These are phyloP conservation scores for Malacoraja senta DNA, from an alignment of 2,797 vertebrate species.

Conservation along the genomic window DNA sequence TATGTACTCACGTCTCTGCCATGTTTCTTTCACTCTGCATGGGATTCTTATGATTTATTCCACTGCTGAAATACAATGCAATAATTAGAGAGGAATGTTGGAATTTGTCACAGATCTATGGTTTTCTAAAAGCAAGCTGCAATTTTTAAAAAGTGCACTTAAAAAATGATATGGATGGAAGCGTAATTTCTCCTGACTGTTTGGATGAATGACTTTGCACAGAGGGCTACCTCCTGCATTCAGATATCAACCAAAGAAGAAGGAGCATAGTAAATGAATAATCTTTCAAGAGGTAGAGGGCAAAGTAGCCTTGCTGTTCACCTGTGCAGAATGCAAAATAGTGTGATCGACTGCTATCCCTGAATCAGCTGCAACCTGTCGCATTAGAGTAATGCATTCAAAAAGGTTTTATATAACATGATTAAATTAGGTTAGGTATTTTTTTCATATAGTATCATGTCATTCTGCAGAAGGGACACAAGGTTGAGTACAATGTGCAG, in stretches of 20 bases:
- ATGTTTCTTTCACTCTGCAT: background rate
- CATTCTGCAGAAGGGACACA: background rate
- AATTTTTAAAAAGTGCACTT: background rate
- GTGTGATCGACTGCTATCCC: background rate
- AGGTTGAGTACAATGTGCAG: background rate
- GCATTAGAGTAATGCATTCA: background rate
- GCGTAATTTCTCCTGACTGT: background rate
- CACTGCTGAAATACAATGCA: background rate
- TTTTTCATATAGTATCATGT: background rate
- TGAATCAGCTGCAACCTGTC: background rate
- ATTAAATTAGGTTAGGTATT: background rate
- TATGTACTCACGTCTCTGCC: background rate
- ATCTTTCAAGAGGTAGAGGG: background rate
- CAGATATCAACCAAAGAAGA: background rate
- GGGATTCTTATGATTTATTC: background rate
- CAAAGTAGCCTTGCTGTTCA: background rate
- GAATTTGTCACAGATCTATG: background rate
- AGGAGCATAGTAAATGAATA: background rate
- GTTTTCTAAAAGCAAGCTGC: background rate
- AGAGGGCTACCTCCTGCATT: background rate
- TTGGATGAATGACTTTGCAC: background rate
- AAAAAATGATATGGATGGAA: background rate
- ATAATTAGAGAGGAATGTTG: background rate
- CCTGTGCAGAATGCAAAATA: background rate
- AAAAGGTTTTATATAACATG: background rate